These are phyloP conservation scores for Byasa hedistus DNA, from an alignment of 2,888 invertebrate species.

Conservation along the genomic window DNA sequence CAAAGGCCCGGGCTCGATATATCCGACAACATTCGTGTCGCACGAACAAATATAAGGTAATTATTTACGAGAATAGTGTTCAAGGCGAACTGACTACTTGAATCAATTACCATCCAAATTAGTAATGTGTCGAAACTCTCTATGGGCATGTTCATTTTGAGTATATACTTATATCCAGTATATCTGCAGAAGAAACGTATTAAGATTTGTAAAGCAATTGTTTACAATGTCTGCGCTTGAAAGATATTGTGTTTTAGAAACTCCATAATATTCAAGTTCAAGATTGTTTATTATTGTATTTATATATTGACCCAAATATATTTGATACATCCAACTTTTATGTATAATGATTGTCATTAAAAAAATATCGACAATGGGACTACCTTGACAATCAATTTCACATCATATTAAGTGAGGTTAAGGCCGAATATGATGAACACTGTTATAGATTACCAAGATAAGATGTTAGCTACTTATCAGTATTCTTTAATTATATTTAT, in stretches of 20 bases:
- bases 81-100: slow-evolving; percentile 19
- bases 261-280: background rate
- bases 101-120: slow-evolving; percentile 16
- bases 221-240: slow-evolving; percentile 13
- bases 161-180: background rate
- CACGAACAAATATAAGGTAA: slow-evolving; percentile 20
- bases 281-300: no score
- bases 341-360: no score
- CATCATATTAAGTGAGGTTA: no score
- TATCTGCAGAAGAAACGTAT: background rate
- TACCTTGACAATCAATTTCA: no score
- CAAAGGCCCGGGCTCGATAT: slow-evolving; percentile 1
- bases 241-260: background rate
- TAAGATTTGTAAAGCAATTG: background rate
- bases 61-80: slow-evolving; percentile 21
- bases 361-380: no score
- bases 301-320: background rate
- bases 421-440: no score
- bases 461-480: no score
- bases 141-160: slow-evolving; percentile 1
- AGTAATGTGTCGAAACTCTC: background rate
- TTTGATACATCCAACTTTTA: background rate
- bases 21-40: slow-evolving; percentile 15
- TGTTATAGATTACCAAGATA: no score
- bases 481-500: no score